Percentiles rank a stretch among this genome's conserved stretches.
These are phyloP conservation scores for cattle (Bos taurus) DNA, from an alignment of 2,113 vertebrate genomes.

Conservation along the genomic window DNA sequence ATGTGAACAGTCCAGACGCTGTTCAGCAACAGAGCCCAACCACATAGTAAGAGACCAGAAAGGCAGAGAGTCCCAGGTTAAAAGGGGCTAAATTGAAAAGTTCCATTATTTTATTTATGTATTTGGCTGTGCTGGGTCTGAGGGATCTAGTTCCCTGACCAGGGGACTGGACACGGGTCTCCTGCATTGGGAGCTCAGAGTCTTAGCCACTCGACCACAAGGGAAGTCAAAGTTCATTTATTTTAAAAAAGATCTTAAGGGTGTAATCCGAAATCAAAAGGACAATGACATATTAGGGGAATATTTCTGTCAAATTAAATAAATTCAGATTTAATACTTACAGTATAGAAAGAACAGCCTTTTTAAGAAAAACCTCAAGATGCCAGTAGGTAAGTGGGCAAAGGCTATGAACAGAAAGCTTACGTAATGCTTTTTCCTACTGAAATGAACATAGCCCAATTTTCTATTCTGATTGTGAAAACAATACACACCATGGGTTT, in stretches of 20 bases:
- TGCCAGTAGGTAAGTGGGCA: slow-evolving; percentile 21
- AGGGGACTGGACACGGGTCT: background rate
- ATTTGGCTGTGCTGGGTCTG: background rate
- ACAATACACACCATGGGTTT: background rate
- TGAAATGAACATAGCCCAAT: slow-evolving; percentile 52
- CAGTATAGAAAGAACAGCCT: background rate
- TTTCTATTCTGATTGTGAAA: slow-evolving; percentile 55
- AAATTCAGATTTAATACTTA: background rate
- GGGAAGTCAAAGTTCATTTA: background rate
- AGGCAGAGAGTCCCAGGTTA: background rate
- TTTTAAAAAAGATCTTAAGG: background rate
- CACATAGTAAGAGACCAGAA: background rate
- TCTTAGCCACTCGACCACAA: background rate
- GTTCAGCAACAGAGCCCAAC: background rate
- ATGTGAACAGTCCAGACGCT: background rate
- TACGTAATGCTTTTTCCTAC: slow-evolving; percentile 48
- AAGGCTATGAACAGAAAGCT: slow-evolving; percentile 22
- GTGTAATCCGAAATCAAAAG: background rate
- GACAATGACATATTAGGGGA: background rate
- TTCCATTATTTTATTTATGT: background rate
- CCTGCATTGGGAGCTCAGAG: background rate
- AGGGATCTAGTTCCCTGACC: background rate
- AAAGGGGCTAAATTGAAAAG: background rate
- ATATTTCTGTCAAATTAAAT: background rate
- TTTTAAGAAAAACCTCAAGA: slow-evolving; percentile 40